A percentile compares a stretch with the other conserved stretches of the same genome.
Evolutionary conservation across 2,113 vertebrate species (phyloP).

Genomic region (Vulpes ferrilata): DNA sequence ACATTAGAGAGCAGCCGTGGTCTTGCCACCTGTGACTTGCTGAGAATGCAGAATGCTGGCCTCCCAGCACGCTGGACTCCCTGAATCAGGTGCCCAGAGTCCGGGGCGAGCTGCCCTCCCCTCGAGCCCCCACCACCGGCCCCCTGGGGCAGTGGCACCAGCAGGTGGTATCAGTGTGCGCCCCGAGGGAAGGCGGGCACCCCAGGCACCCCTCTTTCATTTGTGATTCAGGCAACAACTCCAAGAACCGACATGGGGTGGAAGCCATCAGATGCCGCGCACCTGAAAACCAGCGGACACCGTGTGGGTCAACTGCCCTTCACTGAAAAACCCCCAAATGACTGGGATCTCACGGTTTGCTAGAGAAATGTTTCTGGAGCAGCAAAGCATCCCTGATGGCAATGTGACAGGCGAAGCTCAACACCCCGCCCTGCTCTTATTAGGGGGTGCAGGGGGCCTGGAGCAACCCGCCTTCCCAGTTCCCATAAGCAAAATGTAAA

Average conservation of each 20-base stretch:
- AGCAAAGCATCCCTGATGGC: neutral
- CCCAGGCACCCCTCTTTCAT: neutral
- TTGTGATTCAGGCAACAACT: neutral
- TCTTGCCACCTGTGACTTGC: neutral
- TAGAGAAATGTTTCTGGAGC: neutral
- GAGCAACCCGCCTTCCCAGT: neutral
- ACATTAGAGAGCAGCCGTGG: neutral
- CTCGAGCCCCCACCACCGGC: no score
- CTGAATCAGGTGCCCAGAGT: no score
- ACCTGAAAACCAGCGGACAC: neutral
- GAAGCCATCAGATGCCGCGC: neutral
- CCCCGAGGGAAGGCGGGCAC: neutral
- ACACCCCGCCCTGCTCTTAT: neutral
- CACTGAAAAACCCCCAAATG: neutral
- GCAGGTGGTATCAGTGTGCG: neutral
- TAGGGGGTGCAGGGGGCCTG: neutral
- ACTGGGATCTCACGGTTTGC: neutral
- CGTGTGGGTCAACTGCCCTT: neutral
- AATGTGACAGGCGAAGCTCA: neutral
- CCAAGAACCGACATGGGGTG: neutral
- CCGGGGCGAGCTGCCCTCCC: no score
- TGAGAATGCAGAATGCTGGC: neutral
- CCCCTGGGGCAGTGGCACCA: neutral
- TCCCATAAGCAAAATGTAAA: slow-evolving; percentile 19
- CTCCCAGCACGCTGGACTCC: neutral